phyloP scores from a whole-genome alignment of 2,888 invertebrate species.

The Caradrina clavipalpis region DNA sequence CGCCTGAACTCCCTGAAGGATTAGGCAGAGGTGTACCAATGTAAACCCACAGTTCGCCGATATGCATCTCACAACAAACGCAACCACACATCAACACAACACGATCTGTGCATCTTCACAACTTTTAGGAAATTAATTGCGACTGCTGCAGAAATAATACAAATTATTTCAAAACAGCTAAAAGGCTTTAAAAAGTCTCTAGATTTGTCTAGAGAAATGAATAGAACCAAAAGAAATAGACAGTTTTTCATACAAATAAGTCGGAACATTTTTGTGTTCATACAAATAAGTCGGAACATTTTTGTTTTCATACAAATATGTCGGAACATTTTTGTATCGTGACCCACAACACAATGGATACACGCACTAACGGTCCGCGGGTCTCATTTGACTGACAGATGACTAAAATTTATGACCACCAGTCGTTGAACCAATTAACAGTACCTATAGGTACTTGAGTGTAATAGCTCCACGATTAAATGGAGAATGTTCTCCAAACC shows the following conservation, averaged over 20 bases:
- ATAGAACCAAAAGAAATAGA: neutral
- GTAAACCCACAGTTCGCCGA: no score
- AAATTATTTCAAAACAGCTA: no score
- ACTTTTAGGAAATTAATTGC: no score
- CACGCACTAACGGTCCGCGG: constrained; percentile 76
- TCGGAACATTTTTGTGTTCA: no score
- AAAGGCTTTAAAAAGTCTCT: no score
- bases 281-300: no score
- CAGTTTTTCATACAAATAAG: neutral
- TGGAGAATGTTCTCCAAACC: constrained; percentile 51
- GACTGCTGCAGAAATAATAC: neutral
- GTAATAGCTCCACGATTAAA: constrained; percentile 62
- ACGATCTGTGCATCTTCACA: neutral
- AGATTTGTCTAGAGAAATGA: neutral
- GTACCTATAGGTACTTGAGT: constrained; percentile 69
- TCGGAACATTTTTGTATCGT: constrained; percentile 21
- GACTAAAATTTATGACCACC: constrained; percentile 82
- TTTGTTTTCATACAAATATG: no score
- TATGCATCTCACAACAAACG: no score
- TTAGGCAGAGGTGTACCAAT: no score
- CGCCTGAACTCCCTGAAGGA: no score
- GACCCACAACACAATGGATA: constrained; percentile 63
- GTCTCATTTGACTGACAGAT: constrained; percentile 82
- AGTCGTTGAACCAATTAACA: constrained; percentile 77
- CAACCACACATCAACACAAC: no score